Conservation (phyloP, 2,113 vertebrate genomes). For the Psilopsiagon aymara region DNA sequence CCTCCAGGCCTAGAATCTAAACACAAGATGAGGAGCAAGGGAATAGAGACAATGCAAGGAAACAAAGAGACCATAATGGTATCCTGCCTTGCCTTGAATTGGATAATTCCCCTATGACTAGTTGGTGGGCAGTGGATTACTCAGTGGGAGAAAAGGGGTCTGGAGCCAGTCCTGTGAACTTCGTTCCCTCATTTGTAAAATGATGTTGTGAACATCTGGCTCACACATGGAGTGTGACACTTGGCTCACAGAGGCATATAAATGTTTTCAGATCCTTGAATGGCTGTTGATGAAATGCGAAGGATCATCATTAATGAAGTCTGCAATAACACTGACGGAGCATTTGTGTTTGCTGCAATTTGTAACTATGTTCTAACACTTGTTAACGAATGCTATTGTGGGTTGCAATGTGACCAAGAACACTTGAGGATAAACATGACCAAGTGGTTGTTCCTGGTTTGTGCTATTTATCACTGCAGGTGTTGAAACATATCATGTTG, state of each 20-base stretch:
- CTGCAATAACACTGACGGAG: constrained; percentile 57
- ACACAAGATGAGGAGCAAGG: not conserved
- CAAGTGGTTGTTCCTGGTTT: constrained; percentile 18
- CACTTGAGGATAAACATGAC: constrained; percentile 49
- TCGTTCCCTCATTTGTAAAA: constrained; percentile 27
- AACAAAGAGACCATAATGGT: constrained; percentile 48
- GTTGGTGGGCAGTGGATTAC: constrained; percentile 52
- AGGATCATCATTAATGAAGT: constrained; percentile 55
- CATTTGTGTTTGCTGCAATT: constrained; percentile 57
- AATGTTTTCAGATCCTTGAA: constrained; percentile 63
- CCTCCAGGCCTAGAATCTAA: not conserved
- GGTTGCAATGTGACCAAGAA: not conserved
- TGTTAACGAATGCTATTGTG: constrained; percentile 55
- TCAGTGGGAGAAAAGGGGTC: constrained; percentile 52
- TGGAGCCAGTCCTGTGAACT: constrained; percentile 54
- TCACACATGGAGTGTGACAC: constrained; percentile 56
- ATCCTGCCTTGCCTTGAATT: constrained; percentile 48
- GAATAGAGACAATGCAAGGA: constrained; percentile 33
- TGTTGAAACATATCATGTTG: constrained; percentile 38
- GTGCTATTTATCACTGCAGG: constrained; percentile 53
- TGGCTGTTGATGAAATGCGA: constrained; percentile 66
- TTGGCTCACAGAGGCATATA: constrained; percentile 48
- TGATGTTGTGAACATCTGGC: constrained; percentile 57
- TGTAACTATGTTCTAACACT: constrained; percentile 59
- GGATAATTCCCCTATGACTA: constrained; percentile 49